phyloP scores from a whole-genome alignment of 2,113 vertebrate species.

The Marmota monax region DNA sequence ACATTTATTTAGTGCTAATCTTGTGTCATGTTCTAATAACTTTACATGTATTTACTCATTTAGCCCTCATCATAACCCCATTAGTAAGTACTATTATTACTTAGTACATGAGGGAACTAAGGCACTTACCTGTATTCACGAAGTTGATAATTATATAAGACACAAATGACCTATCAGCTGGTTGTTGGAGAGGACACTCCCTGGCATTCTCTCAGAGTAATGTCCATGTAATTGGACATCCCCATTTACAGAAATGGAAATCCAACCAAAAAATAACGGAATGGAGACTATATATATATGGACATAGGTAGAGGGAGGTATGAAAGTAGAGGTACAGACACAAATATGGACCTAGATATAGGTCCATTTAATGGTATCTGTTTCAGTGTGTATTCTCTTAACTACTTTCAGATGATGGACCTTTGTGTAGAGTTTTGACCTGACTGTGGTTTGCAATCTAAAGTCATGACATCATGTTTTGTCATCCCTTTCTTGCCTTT shows the following conservation, averaged over 20 bases:
- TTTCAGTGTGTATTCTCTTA: neutral
- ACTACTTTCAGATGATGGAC: neutral
- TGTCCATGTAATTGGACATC: neutral
- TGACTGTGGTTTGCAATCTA: neutral
- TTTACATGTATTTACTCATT: neutral
- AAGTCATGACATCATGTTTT: neutral
- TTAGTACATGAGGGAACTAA: neutral
- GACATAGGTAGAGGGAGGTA: neutral
- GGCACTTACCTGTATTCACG: neutral
- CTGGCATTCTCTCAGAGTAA: neutral
- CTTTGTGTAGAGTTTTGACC: neutral
- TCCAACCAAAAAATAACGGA: neutral
- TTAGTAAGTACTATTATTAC: neutral
- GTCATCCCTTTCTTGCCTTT: constrained; percentile 16
- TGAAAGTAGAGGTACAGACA: neutral
- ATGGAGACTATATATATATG: neutral
- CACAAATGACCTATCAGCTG: neutral
- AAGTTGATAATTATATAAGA: neutral
- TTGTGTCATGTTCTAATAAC: neutral
- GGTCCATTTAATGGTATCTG: neutral
- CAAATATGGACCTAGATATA: neutral
- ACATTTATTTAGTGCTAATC: neutral
- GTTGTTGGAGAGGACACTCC: neutral
- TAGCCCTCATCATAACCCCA: neutral
- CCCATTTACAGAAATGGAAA: neutral